phyloP scores from a whole-genome alignment of 2,888 invertebrate species.

The Apodemia mormo region DNA sequence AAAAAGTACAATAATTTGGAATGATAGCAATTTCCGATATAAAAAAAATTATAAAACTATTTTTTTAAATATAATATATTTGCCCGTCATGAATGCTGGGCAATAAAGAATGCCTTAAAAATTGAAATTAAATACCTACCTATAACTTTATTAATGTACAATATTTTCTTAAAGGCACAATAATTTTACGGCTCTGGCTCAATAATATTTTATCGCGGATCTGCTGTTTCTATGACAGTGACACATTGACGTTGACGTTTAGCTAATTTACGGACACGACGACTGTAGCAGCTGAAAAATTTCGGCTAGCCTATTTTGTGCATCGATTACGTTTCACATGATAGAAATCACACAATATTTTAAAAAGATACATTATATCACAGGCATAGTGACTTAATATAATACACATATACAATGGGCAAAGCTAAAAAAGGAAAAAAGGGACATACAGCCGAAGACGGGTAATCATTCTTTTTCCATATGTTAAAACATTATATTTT shows the following conservation, averaged over 20 bases:
- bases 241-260: slow-evolving; percentile 33
- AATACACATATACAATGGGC: slow-evolving; percentile 81
- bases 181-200: too few relatives aligned
- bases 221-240: slow-evolving; percentile 21
- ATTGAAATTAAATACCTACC: too few relatives aligned
- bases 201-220: too few relatives aligned
- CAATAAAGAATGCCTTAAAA: too few relatives aligned
- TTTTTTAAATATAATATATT: too few relatives aligned
- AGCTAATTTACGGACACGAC: slow-evolving; percentile 59
- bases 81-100: too few relatives aligned
- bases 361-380: slow-evolving; percentile 59
- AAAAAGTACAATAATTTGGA: too few relatives aligned
- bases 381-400: slow-evolving; percentile 73
- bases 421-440: slow-evolving; percentile 92
- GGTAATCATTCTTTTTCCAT: slow-evolving; percentile 79
- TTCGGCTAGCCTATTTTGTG: slow-evolving; percentile 55
- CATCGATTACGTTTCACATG: slow-evolving; percentile 74
- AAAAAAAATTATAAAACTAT: too few relatives aligned
- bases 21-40: too few relatives aligned
- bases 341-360: slow-evolving; percentile 69
- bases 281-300: slow-evolving; percentile 47
- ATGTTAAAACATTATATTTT: slow-evolving; percentile 49
- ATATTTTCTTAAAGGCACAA: too few relatives aligned
- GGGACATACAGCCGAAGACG: slow-evolving; percentile 87
- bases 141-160: too few relatives aligned